Conservation (phyloP, 2,888 invertebrate genomes). For the Agriotes lineatus region DNA sequence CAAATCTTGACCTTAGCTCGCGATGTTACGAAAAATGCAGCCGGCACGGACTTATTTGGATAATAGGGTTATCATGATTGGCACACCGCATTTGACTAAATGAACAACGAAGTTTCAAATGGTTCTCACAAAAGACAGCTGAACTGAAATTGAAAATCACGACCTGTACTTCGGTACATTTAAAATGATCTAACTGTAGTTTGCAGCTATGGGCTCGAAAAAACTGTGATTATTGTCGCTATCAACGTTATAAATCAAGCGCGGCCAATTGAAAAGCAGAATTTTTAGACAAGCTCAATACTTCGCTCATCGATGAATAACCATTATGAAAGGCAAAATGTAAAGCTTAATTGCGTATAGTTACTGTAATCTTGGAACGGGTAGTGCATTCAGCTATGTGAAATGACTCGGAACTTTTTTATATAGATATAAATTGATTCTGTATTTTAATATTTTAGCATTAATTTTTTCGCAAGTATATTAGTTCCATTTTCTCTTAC, state of each 20-base stretch:
- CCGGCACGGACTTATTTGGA: conserved; percentile 17
- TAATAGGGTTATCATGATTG: conserved; percentile 13
- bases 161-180: not conserved
- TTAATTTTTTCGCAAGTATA: too few species aligned
- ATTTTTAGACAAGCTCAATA: too few species aligned
- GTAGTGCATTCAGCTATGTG: too few species aligned
- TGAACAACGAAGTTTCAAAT: conserved; percentile 1
- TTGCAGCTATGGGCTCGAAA: not conserved
- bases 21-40: not conserved
- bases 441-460: too few species aligned
- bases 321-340: too few species aligned
- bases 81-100: not conserved
- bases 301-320: too few species aligned
- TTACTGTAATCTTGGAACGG: too few species aligned
- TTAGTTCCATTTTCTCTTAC: too few species aligned
- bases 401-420: too few species aligned
- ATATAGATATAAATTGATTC: too few species aligned
- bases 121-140: not conserved
- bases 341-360: too few species aligned
- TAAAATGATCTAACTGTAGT: not conserved
- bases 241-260: not conserved
- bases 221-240: not conserved
- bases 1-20: conserved; percentile 6
- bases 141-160: not conserved
- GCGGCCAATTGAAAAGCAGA: too few species aligned